A percentile compares a stretch with the other conserved stretches of the same genome.
Conservation (phyloP, 1,140 invertebrate genomes). For the Hylyphantes graminicola region DNA sequence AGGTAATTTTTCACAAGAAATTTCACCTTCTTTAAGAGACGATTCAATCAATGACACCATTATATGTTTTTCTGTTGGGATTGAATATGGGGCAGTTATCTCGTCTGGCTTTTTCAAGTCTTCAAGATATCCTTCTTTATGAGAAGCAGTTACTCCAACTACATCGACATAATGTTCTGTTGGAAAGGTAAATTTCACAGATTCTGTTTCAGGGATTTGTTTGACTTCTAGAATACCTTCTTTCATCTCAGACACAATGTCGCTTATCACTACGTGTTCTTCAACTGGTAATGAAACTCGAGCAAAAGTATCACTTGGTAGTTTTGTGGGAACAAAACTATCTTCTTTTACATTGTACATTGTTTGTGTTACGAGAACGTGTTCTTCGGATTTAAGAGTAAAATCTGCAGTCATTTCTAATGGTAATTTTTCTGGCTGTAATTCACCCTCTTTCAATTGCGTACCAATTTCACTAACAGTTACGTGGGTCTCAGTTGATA, state of each 20-base stretch:
- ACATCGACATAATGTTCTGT: conserved; percentile 58
- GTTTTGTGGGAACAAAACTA: conserved; percentile 28
- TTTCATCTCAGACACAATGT: conserved; percentile 58
- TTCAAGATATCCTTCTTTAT: conserved; percentile 56
- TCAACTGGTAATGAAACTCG: conserved; percentile 40
- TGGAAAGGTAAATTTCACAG: conserved; percentile 43
- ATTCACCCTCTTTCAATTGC: conserved; percentile 44
- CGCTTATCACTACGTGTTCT: conserved; percentile 59
- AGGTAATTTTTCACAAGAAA: conserved; percentile 35
- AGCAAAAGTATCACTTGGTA: conserved; percentile 39
- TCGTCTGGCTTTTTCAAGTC: conserved; percentile 57
- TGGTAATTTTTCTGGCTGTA: conserved; percentile 37
- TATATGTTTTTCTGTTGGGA: conserved; percentile 60
- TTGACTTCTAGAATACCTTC: conserved; percentile 46
- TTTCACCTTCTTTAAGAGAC: conserved; percentile 54
- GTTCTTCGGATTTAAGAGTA: conserved; percentile 53
- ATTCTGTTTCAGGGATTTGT: conserved; percentile 38
- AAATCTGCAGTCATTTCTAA: conserved; percentile 24
- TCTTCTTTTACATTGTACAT: conserved; percentile 58
- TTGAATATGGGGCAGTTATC: conserved; percentile 39
- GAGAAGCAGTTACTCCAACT: conserved; percentile 35
- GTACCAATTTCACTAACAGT: conserved; percentile 50
- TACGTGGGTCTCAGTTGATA: conserved; percentile 56
- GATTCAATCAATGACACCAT: conserved; percentile 49
- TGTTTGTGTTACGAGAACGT: conserved; percentile 42